Percentiles rank a stretch among this genome's conserved stretches.
Conservation (phyloP, 2,113 vertebrate species). For the Phycodurus eques region DNA sequence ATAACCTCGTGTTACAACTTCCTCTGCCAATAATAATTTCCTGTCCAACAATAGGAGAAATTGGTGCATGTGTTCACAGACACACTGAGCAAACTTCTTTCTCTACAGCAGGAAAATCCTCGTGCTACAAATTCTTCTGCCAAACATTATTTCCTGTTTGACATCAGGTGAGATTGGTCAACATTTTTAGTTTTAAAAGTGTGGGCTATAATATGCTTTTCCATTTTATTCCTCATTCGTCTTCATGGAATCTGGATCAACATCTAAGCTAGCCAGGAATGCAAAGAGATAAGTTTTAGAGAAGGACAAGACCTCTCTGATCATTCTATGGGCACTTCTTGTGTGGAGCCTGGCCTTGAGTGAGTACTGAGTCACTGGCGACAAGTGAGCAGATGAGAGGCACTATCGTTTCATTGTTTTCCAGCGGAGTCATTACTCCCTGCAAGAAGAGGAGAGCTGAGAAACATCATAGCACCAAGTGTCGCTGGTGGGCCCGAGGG, state of each 20-base stretch:
- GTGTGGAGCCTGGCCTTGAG: constrained; percentile 3
- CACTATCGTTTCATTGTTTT: constrained; percentile 15
- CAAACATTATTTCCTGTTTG: constrained; percentile 58
- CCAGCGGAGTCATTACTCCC: constrained; percentile 34
- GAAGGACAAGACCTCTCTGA: not conserved
- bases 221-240: not conserved
- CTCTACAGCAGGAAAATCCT: constrained; percentile 18
- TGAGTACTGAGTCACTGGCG: constrained; percentile 14
- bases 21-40: constrained; percentile 59
- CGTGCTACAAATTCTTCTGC: constrained; percentile 46
- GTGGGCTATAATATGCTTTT: not conserved
- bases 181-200: not conserved
- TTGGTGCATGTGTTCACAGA: constrained; percentile 33
- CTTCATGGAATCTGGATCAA: not conserved
- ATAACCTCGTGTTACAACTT: constrained; percentile 34
- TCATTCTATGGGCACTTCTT: not conserved
- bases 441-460: constrained; percentile 2
- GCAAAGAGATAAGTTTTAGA: not conserved
- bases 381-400: constrained; percentile 31
- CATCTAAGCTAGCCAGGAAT: constrained; percentile 6
- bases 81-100: constrained; percentile 60
- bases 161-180: constrained; percentile 46
- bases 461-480: constrained; percentile 25
- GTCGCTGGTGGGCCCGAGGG: constrained; percentile 2
- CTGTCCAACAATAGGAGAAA: constrained; percentile 51